phyloP scores from a whole-genome alignment of 2,797 vertebrate genomes.

The Megalops cyprinoides region DNA sequence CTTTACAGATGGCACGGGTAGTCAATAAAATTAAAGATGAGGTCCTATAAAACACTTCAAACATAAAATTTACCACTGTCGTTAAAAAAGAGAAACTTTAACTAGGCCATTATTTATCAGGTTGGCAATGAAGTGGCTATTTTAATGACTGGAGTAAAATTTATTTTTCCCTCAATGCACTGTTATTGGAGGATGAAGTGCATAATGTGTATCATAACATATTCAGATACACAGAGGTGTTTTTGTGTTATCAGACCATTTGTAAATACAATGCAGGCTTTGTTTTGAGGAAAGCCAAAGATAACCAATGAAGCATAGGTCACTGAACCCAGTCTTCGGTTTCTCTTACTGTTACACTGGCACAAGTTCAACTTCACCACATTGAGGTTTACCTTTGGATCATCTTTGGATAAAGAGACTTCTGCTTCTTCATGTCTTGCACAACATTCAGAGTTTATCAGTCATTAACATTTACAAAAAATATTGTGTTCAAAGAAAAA shows the following conservation, averaged over 20 bases:
- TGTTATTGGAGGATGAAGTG: conserved; percentile 54
- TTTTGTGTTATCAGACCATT: conserved; percentile 17
- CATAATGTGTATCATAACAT: conserved; percentile 35
- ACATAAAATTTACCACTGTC: conserved; percentile 56
- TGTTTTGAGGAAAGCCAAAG: background rate
- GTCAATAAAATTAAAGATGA: conserved; percentile 66
- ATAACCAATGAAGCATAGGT: no score
- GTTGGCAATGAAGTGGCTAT: conserved; percentile 56
- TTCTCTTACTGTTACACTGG: no score
- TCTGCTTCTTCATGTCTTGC: background rate
- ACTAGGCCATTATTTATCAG: conserved; percentile 66
- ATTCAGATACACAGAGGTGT: conserved; percentile 38
- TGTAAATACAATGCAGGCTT: background rate
- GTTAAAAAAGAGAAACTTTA: conserved; percentile 55
- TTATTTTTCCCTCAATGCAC: conserved; percentile 60
- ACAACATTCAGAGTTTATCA: conserved; percentile 11
- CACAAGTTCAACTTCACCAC: no score
- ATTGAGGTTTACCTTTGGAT: background rate
- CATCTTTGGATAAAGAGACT: conserved; percentile 8
- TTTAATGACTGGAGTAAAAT: conserved; percentile 56
- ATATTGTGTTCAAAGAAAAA: no score
- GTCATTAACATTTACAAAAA: background rate
- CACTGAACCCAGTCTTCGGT: no score
- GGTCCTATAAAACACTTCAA: conserved; percentile 59
- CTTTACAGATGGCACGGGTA: conserved; percentile 66